These are phyloP conservation scores for Chaetophractus vellerosus DNA, from an alignment of 2,797 vertebrate genomes.

Conservation along the genomic window DNA sequence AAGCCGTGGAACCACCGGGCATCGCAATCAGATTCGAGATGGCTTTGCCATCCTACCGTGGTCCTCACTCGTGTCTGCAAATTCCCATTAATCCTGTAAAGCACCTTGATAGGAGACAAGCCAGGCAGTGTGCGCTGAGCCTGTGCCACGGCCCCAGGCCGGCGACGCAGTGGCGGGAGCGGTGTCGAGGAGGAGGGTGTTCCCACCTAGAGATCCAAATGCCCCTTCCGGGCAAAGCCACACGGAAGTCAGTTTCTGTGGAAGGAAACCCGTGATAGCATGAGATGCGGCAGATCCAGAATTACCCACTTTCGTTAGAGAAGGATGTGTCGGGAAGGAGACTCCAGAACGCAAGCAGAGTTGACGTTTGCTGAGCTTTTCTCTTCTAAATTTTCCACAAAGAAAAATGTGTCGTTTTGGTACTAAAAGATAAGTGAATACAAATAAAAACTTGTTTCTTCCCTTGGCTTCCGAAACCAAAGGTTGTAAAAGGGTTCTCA, in stretches of 20 bases:
- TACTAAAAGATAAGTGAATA: background rate
- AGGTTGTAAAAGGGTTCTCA: background rate
- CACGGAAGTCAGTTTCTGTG: background rate
- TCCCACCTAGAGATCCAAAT: too few relatives aligned
- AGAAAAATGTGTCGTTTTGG: background rate
- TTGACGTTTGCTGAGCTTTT: too few relatives aligned
- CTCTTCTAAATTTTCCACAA: background rate
- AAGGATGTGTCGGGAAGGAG: background rate
- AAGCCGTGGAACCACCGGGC: background rate
- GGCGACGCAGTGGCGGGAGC: too few relatives aligned
- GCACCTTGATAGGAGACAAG: background rate
- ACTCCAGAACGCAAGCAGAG: background rate
- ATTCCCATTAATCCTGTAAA: too few relatives aligned
- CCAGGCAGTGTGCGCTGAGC: too few relatives aligned
- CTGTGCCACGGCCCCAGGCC: background rate
- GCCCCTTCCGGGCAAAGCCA: background rate
- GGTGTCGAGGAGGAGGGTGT: too few relatives aligned
- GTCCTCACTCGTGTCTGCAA: too few relatives aligned
- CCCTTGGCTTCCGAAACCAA: background rate
- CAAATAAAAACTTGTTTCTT: background rate
- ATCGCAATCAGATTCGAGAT: background rate
- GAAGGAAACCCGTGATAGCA: background rate
- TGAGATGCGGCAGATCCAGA: background rate
- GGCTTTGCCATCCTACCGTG: background rate
- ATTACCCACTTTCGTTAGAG: background rate